Percentiles rank a stretch among this genome's conserved stretches.
These are phyloP conservation scores for Incurvaria masculella DNA, from an alignment of 2,888 invertebrate species.

Conservation along the genomic window DNA sequence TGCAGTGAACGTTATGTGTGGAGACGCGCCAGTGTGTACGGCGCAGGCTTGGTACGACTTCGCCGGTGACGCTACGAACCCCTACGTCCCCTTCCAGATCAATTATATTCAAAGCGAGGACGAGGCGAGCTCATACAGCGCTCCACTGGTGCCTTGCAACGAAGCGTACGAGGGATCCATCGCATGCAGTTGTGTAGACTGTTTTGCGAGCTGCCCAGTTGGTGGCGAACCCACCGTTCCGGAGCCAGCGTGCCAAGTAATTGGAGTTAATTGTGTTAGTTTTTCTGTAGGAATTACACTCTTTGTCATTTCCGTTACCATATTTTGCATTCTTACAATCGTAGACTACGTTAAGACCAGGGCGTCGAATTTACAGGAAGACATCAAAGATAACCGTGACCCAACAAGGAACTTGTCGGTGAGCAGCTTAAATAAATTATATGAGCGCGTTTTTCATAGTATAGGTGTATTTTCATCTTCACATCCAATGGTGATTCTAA, in stretches of 20 bases:
- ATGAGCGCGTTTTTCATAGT: constrained; percentile 31
- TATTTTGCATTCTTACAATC: constrained; percentile 30
- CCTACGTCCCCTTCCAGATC: constrained; percentile 62
- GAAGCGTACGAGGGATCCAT: constrained; percentile 52
- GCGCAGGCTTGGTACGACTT: constrained; percentile 62
- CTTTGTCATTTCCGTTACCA: constrained; percentile 35
- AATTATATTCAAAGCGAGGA: constrained; percentile 48
- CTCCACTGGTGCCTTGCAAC: constrained; percentile 52
- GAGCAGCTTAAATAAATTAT: constrained; percentile 25
- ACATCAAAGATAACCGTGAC: neutral
- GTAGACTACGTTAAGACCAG: constrained; percentile 20
- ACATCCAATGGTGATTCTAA: constrained; percentile 62
- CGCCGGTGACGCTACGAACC: constrained; percentile 57
- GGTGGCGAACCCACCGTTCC: constrained; percentile 36
- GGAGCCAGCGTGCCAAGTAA: constrained; percentile 50
- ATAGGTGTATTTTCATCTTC: constrained; percentile 60
- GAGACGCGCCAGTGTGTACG: constrained; percentile 63
- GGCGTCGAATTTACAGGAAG: constrained; percentile 1
- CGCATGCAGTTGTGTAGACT: constrained; percentile 79
- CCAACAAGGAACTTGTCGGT: constrained; percentile 12
- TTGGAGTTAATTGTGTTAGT: constrained; percentile 60
- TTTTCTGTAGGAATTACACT: constrained; percentile 60
- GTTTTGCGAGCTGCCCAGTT: constrained; percentile 59
- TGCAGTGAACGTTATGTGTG: constrained; percentile 79
- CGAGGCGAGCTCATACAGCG: constrained; percentile 39